Percentiles rank a stretch among this genome's conserved stretches.
phyloP scores from a whole-genome alignment of 2,797 vertebrate species.

The Galagoides demidoff region DNA sequence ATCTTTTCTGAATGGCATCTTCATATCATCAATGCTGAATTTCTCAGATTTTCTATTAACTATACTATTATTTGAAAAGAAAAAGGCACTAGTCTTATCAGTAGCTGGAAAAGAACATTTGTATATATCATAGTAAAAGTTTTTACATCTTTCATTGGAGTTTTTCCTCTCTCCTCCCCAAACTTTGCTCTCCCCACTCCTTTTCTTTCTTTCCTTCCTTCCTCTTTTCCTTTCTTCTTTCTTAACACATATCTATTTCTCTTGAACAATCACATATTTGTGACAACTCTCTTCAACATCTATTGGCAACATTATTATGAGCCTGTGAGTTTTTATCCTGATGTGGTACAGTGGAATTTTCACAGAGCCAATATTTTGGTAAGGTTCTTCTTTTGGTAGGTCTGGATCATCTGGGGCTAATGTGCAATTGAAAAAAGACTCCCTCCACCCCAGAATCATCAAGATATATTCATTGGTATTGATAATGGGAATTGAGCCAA shows the following conservation, averaged over 20 bases:
- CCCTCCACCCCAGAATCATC: not conserved
- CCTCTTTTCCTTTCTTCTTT: too few species aligned
- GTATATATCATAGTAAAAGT: not conserved
- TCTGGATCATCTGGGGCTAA: not conserved
- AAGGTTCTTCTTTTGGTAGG: not conserved
- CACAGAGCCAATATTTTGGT: not conserved
- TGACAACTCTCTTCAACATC: not conserved
- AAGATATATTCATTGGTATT: not conserved
- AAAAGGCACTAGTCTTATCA: not conserved
- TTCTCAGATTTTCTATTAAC: not conserved
- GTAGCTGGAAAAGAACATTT: not conserved
- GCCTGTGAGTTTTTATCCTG: not conserved
- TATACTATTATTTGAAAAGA: not conserved
- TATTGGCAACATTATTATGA: not conserved
- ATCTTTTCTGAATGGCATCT: not conserved
- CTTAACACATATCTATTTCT: not conserved
- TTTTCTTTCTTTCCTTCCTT: not conserved
- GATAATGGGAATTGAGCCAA: not conserved
- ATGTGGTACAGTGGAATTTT: not conserved
- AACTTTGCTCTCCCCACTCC: not conserved
- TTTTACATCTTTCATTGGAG: not conserved
- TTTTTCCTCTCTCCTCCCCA: not conserved
- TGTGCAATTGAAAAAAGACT: not conserved
- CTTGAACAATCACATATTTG: not conserved
- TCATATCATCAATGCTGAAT: not conserved